These are phyloP conservation scores for Zaprionus tsacasi DNA, from an alignment of 1,140 invertebrate species.

Conservation along the genomic window DNA sequence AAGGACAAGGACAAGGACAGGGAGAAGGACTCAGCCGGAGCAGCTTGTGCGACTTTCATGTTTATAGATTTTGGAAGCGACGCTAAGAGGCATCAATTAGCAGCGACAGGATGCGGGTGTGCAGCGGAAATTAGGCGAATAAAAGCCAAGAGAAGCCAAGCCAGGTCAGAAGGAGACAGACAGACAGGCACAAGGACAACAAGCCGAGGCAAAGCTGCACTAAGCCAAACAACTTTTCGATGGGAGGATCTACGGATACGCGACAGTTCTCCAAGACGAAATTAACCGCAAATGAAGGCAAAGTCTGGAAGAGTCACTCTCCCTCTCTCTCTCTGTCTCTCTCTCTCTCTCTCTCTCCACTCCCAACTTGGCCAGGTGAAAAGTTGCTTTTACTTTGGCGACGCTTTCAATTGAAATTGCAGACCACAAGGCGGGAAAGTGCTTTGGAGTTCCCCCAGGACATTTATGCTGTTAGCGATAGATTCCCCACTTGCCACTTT, in stretches of 20 bases:
- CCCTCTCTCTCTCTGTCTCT: neutral
- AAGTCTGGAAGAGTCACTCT: neutral
- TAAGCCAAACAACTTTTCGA: constrained; percentile 40
- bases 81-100: constrained; percentile 66
- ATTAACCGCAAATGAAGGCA: constrained; percentile 75
- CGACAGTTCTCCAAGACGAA: constrained; percentile 49
- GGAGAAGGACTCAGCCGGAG: neutral
- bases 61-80: constrained; percentile 69
- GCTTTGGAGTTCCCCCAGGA: neutral
- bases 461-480: constrained; percentile 9
- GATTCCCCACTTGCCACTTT: neutral
- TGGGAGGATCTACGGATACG: constrained; percentile 5
- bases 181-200: constrained; percentile 14
- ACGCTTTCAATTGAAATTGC: constrained; percentile 11
- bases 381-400: constrained; percentile 40
- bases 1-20: constrained; percentile 14
- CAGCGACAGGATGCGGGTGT: constrained; percentile 32
- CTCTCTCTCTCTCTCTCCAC: constrained; percentile 21
- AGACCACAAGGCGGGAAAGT: neutral
- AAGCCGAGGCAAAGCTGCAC: constrained; percentile 38
- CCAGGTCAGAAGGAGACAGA: neutral
- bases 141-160: constrained; percentile 39
- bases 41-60: constrained; percentile 27
- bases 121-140: constrained; percentile 68
- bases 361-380: constrained; percentile 51